These are phyloP conservation scores for Drosophila eohydei DNA, from an alignment of 2,888 invertebrate genomes.

Conservation along the genomic window DNA sequence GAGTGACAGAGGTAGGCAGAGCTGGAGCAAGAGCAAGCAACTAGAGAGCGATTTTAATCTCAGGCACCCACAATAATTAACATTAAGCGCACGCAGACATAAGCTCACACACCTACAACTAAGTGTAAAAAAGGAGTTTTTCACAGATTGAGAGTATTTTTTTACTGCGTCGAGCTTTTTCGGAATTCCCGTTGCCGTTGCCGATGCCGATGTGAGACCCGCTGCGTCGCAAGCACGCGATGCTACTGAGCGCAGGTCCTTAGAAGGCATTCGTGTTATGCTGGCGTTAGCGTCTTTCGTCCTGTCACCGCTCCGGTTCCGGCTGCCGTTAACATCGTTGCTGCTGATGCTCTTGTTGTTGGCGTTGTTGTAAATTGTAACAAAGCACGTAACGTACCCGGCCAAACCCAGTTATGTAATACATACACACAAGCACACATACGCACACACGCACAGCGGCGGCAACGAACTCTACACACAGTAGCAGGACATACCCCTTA, in stretches of 20 bases:
- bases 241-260: slow-evolving; percentile 76
- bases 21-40: slow-evolving; percentile 2
- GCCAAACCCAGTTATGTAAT: slow-evolving; percentile 78
- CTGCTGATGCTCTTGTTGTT: slow-evolving; percentile 12
- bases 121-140: slow-evolving; percentile 13
- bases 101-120: slow-evolving; percentile 26
- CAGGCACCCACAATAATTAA: slow-evolving; percentile 28
- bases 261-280: slow-evolving; percentile 48
- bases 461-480: slow-evolving; percentile 33
- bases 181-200: slow-evolving; percentile 24
- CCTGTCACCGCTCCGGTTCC: slow-evolving; percentile 22
- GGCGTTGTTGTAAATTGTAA: slow-evolving; percentile 58
- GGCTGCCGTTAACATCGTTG: slow-evolving; percentile 21
- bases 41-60: slow-evolving; percentile 33
- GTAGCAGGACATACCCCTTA: slow-evolving; percentile 44
- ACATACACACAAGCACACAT: slow-evolving; percentile 30
- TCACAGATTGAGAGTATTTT: not conserved
- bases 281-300: slow-evolving; percentile 35
- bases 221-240: slow-evolving; percentile 75
- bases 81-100: slow-evolving; percentile 4
- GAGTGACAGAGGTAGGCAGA: slow-evolving; percentile 7
- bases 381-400: slow-evolving; percentile 57
- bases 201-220: slow-evolving; percentile 61
- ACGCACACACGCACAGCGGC: slow-evolving; percentile 15
- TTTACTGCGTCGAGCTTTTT: slow-evolving; percentile 43